Percentiles rank a stretch among this genome's conserved stretches.
Conservation (phyloP, 2,113 vertebrate species). For the Mionectes macconnelli region DNA sequence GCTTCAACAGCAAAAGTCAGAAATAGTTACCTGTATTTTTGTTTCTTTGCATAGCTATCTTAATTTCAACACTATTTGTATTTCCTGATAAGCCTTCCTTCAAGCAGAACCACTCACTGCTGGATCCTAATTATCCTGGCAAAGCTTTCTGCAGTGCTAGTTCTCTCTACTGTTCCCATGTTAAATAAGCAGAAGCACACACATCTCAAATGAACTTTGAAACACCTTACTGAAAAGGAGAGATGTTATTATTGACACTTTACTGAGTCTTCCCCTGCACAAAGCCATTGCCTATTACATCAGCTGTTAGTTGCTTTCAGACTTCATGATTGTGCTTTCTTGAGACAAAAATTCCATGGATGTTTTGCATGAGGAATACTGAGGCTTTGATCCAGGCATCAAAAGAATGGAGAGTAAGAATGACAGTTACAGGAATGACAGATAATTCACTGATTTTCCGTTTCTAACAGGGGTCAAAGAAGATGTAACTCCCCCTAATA, state of each 20-base stretch:
- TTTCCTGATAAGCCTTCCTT: not conserved
- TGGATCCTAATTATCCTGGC: not conserved
- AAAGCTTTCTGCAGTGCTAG: not conserved
- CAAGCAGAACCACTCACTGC: not conserved
- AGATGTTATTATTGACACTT: not conserved
- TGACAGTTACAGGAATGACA: not conserved
- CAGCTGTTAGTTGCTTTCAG: not conserved
- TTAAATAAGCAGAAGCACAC: not conserved
- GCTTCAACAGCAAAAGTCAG: not conserved
- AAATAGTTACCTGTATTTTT: not conserved
- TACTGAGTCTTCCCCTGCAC: not conserved
- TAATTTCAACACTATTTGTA: not conserved
- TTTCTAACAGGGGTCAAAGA: not conserved
- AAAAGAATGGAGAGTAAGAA: not conserved
- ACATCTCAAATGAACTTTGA: not conserved
- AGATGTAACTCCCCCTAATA: not conserved
- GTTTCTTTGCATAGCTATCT: not conserved
- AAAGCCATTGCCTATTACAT: not conserved
- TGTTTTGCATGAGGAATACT: not conserved
- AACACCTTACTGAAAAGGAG: accelerated
- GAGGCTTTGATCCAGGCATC: not conserved
- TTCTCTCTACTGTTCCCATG: not conserved
- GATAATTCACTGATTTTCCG: not conserved
- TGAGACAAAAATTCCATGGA: not conserved
- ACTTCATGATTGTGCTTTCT: not conserved